These are phyloP conservation scores for Sarcophaga bullata DNA, from an alignment of 1,140 invertebrate species.

Conservation along the genomic window DNA sequence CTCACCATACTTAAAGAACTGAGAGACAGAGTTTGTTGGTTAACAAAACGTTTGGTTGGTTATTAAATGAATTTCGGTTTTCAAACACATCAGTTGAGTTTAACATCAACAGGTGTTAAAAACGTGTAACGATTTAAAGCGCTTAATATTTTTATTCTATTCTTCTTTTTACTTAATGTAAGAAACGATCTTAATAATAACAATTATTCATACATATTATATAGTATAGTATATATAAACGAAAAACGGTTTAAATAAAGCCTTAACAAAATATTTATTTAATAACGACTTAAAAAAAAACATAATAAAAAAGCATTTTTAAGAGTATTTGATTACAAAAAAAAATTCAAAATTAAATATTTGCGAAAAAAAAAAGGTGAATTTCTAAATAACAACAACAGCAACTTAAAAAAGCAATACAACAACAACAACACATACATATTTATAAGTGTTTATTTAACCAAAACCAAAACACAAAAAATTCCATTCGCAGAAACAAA, in stretches of 20 bases:
- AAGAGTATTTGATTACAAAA: neutral
- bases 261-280: too few species aligned
- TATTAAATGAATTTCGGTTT: constrained; percentile 42
- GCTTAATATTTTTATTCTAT: neutral
- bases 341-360: neutral
- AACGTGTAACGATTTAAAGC: constrained; percentile 42
- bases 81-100: constrained; percentile 44
- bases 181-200: constrained; percentile 7
- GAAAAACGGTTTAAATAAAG: constrained; percentile 18
- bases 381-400: neutral
- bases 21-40: constrained; percentile 23
- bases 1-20: neutral
- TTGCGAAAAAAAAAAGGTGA: neutral
- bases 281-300: neutral
- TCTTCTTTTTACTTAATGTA: neutral
- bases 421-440: too few species aligned
- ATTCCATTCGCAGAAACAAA: too few species aligned
- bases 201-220: neutral
- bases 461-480: too few species aligned
- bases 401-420: too few species aligned
- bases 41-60: constrained; percentile 35
- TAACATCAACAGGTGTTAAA: constrained; percentile 47
- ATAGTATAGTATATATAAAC: neutral
- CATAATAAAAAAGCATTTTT: neutral
- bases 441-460: too few species aligned